Percentiles rank a stretch among this genome's conserved stretches.
phyloP scores from a whole-genome alignment of 2,888 invertebrate genomes.

The Dyspetes luteomarginatus region DNA sequence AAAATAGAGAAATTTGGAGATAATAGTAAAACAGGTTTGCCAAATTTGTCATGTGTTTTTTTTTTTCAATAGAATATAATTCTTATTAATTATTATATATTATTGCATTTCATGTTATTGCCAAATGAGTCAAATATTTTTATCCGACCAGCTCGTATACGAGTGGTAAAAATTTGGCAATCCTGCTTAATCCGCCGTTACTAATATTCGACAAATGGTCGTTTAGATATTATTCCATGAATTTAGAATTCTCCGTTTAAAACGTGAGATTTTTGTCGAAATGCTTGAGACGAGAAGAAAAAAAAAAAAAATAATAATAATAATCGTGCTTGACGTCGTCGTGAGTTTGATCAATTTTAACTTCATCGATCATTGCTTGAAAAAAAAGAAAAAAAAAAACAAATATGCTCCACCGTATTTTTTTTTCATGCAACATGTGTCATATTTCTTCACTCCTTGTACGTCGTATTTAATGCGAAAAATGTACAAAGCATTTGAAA shows the following conservation, averaged over 20 bases:
- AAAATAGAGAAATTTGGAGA: slow-evolving; percentile 59
- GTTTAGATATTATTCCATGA: slow-evolving; percentile 6
- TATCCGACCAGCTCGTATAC: too few species aligned
- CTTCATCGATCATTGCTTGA: slow-evolving; percentile 8
- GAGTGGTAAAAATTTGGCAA: too few species aligned
- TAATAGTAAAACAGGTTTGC: slow-evolving; percentile 32
- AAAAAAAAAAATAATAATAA: not conserved
- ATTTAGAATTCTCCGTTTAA: slow-evolving; percentile 10
- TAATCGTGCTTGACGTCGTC: slow-evolving; percentile 27
- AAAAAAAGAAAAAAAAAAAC: not conserved
- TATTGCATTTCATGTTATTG: too few species aligned
- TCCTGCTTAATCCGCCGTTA: slow-evolving; percentile 5
- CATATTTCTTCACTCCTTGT: too few species aligned
- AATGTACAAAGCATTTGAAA: slow-evolving; percentile 12
- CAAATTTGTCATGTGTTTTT: slow-evolving; percentile 48
- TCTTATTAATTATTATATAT: too few species aligned
- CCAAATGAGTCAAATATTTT: not conserved
- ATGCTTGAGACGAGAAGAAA: not conserved
- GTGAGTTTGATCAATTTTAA: slow-evolving; percentile 30
- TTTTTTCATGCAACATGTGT: not conserved
- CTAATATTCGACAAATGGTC: not conserved
- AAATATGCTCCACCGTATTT: not conserved
- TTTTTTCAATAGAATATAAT: slow-evolving; percentile 17
- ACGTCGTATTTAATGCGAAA: slow-evolving; percentile 52
- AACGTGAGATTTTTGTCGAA: slow-evolving; percentile 12